Evolutionary conservation across 92 coral and sea anemone species (phyloP).

Genomic region (Paramuricea clavata): DNA sequence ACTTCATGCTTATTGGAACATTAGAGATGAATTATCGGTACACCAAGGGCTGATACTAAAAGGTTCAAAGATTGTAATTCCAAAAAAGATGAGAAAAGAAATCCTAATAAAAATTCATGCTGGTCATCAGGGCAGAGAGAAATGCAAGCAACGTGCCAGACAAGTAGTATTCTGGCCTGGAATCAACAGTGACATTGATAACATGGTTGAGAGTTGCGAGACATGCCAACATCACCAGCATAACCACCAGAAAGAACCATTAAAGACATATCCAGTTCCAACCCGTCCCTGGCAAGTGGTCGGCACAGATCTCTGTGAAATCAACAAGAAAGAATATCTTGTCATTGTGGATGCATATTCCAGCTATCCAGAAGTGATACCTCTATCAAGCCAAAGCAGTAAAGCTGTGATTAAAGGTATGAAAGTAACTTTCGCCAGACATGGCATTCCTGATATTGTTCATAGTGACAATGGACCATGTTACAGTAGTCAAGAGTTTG

Average conservation of each 20-base stretch:
- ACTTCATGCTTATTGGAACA: slow-evolving; percentile 20
- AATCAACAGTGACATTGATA: slow-evolving; percentile 10
- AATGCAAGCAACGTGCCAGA: slow-evolving; percentile 16
- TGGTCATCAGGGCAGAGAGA: too few relatives aligned
- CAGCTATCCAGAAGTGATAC: slow-evolving; percentile 21
- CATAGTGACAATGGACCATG: slow-evolving; percentile 24
- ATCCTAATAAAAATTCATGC: not conserved
- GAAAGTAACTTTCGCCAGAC: too few relatives aligned
- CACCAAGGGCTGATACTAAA: slow-evolving; percentile 1
- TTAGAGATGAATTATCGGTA: slow-evolving; percentile 3
- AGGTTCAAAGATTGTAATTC: too few relatives aligned
- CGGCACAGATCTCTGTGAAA: slow-evolving; percentile 20
- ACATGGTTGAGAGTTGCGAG: not conserved
- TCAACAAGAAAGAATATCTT: slow-evolving; percentile 7
- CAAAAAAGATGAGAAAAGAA: not conserved
- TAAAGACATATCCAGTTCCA: slow-evolving; percentile 19
- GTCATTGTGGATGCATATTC: slow-evolving; percentile 31
- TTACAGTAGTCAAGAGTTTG: too few relatives aligned
- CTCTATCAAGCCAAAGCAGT: slow-evolving; percentile 1
- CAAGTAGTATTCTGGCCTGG: slow-evolving; percentile 23
- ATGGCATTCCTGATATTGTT: slow-evolving; percentile 25
- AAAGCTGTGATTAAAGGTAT: too few relatives aligned
- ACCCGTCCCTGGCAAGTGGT: slow-evolving; percentile 14
- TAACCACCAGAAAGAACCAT: slow-evolving; percentile 7
- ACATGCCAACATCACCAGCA: slow-evolving; percentile 16